Evolutionary conservation across 1,140 invertebrate species (phyloP).

Genomic region (Eubasilissa regina): DNA sequence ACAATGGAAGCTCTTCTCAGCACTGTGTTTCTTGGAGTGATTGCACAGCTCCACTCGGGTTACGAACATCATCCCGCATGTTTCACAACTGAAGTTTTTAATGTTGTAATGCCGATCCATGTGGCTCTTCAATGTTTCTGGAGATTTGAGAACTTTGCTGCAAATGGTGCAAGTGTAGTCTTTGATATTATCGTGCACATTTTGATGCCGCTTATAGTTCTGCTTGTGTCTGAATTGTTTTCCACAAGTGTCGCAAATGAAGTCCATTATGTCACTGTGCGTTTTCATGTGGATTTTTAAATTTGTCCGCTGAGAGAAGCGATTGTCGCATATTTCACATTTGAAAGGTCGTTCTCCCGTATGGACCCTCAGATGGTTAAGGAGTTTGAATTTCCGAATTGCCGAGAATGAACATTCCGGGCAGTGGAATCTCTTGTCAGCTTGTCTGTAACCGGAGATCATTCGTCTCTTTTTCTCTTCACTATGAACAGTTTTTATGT

Average conservation of each 20-base stretch:
- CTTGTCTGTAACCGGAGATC: slow-evolving; percentile 63
- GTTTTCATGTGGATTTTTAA: slow-evolving; percentile 70
- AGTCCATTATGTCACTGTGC: slow-evolving; percentile 69
- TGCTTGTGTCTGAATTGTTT: slow-evolving; percentile 75
- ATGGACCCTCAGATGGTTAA: slow-evolving; percentile 71
- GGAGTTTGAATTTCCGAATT: slow-evolving; percentile 67
- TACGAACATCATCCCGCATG: slow-evolving; percentile 69
- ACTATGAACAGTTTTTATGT: slow-evolving; percentile 54
- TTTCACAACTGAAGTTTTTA: slow-evolving; percentile 69
- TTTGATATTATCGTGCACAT: slow-evolving; percentile 65
- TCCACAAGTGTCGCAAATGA: slow-evolving; percentile 76
- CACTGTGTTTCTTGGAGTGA: slow-evolving; percentile 66
- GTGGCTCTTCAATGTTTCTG: slow-evolving; percentile 65
- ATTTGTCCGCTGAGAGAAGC: slow-evolving; percentile 72
- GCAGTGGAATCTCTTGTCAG: slow-evolving; percentile 65
- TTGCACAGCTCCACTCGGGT: slow-evolving; percentile 68
- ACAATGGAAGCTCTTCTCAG: slow-evolving; percentile 66
- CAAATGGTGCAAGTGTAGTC: slow-evolving; percentile 64
- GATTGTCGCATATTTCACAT: slow-evolving; percentile 74
- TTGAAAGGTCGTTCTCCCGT: slow-evolving; percentile 71
- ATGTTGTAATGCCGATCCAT: slow-evolving; percentile 70
- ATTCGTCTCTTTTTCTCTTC: slow-evolving; percentile 60
- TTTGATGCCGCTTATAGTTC: slow-evolving; percentile 66
- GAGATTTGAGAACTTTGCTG: slow-evolving; percentile 66
- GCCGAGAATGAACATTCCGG: slow-evolving; percentile 67